Conservation (phyloP, 1,140 invertebrate species). For the Orius insidiosus region DNA sequence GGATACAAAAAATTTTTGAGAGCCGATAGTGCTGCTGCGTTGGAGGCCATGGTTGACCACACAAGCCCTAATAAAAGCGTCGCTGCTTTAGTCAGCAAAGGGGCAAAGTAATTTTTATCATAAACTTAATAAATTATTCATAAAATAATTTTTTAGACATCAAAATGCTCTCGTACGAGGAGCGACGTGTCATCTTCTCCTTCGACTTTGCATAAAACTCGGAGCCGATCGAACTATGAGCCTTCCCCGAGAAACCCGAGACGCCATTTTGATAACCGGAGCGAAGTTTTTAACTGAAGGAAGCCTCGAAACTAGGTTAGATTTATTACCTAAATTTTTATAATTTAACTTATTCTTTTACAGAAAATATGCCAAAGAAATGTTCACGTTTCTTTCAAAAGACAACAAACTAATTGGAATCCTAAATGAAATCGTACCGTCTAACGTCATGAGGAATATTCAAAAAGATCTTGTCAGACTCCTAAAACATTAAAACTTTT, state of each 20-base stretch:
- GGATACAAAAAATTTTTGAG: constrained; percentile 85
- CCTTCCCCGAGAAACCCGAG: constrained; percentile 56
- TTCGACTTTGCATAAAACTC: constrained; percentile 43
- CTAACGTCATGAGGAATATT: constrained; percentile 43
- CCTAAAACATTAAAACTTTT: no score
- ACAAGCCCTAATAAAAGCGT: constrained; percentile 39
- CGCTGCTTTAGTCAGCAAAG: constrained; percentile 37
- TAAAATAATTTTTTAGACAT: constrained; percentile 38
- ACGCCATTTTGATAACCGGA: constrained; percentile 58
- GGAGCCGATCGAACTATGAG: constrained; percentile 56
- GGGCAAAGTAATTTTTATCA: constrained; percentile 33
- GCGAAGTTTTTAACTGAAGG: constrained; percentile 73
- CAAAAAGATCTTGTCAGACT: constrained; percentile 29
- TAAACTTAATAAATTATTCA: no score
- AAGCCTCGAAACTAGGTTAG: constrained; percentile 63
- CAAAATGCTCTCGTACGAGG: constrained; percentile 71
- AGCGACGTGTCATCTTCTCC: constrained; percentile 57
- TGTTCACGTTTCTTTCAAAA: constrained; percentile 37
- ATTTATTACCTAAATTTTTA: no score
- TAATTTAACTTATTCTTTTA: constrained; percentile 21
- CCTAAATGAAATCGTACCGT: constrained; percentile 43
- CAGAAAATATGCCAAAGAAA: constrained; percentile 47
- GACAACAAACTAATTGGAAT: constrained; percentile 44
- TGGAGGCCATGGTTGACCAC: constrained; percentile 61
- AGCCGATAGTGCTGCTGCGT: constrained; percentile 64